phyloP scores from a whole-genome alignment of 2,797 vertebrate genomes.

The Tapirus indicus region DNA sequence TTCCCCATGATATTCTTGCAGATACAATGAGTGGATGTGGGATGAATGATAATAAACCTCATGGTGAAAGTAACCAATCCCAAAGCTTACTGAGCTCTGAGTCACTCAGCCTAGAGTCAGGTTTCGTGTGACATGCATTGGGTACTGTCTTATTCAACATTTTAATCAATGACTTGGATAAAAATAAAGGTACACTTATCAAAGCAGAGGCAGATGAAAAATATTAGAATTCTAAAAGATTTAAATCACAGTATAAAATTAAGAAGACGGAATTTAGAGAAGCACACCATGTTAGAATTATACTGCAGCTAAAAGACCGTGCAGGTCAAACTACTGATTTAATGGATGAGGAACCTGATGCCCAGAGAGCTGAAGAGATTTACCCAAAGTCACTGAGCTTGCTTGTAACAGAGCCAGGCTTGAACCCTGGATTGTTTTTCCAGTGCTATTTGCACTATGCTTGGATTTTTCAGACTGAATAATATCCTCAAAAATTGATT shows the following conservation, averaged over 20 bases:
- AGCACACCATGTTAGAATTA: background rate
- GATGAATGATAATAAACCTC: background rate
- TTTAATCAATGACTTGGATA: background rate
- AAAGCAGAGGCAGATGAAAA: background rate
- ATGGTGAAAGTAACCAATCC: background rate
- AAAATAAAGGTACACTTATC: constrained; percentile 2
- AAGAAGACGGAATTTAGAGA: background rate
- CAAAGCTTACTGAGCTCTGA: background rate
- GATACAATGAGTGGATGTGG: background rate
- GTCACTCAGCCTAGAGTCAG: background rate
- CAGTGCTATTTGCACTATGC: background rate
- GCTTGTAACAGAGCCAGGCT: background rate
- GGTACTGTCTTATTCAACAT: background rate
- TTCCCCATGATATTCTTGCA: background rate
- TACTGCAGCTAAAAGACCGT: background rate
- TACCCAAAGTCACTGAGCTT: background rate
- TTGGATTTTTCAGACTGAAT: background rate
- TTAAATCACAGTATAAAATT: background rate
- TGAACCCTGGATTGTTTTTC: background rate
- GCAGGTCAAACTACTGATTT: background rate
- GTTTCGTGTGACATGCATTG: background rate
- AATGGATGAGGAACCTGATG: background rate
- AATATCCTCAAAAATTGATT: background rate
- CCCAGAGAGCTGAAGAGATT: background rate
- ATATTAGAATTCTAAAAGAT: background rate